These are phyloP conservation scores for Diplodus sargus DNA, from an alignment of 2,797 vertebrate species.

Conservation along the genomic window DNA sequence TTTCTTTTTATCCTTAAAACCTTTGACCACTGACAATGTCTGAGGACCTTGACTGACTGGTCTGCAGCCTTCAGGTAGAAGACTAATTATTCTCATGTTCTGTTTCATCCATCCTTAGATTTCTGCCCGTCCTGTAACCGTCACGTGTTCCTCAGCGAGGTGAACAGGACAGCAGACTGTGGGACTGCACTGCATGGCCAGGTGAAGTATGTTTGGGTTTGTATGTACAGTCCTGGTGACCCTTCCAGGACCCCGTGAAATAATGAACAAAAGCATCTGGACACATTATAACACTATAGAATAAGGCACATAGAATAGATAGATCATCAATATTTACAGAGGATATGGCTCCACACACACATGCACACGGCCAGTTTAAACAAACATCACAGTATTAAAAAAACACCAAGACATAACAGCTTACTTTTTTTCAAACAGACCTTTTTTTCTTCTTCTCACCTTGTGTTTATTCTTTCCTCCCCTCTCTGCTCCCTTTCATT, in stretches of 20 bases:
- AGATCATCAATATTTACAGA: constrained; percentile 66
- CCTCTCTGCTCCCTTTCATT: constrained; percentile 20
- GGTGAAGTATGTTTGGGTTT: constrained; percentile 28
- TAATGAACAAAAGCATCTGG: constrained; percentile 39
- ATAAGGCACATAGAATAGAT: constrained; percentile 46
- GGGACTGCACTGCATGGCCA: background rate
- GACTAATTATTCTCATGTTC: background rate
- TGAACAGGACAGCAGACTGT: background rate
- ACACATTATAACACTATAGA: constrained; percentile 36
- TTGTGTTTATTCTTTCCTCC: constrained; percentile 16
- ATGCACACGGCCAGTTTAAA: constrained; percentile 46
- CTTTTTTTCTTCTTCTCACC: background rate
- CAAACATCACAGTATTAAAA: constrained; percentile 74
- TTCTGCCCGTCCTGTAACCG: background rate
- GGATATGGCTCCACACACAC: constrained; percentile 64
- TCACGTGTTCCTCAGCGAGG: background rate
- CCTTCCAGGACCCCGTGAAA: constrained; percentile 22
- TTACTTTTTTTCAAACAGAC: constrained; percentile 5
- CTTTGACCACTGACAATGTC: background rate
- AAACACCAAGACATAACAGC: constrained; percentile 35
- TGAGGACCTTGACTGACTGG: background rate
- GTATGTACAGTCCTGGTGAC: constrained; percentile 45
- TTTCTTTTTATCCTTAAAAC: constrained; percentile 8
- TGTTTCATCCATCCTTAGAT: too few relatives aligned
- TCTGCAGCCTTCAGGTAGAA: background rate